Conservation (phyloP, 2,888 invertebrate genomes). For the Sclerodermus sp. region DNA sequence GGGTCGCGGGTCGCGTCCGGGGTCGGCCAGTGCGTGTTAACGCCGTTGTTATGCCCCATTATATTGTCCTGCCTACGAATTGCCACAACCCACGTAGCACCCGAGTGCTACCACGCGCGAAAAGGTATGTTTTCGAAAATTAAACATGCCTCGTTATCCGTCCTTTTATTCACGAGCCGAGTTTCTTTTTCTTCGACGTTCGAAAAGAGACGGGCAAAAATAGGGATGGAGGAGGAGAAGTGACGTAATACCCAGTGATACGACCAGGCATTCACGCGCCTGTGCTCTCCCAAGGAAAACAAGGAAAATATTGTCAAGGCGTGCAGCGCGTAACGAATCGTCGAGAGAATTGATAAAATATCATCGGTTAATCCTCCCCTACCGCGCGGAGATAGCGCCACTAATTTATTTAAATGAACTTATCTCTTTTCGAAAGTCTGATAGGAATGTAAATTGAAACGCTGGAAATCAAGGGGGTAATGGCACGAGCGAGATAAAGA, state of each 20-base stretch:
- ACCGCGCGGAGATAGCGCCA: constrained; percentile 50
- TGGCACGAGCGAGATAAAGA: constrained; percentile 56
- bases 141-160: constrained; percentile 15
- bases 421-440: constrained; percentile 55
- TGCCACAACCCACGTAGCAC: not conserved
- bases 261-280: not conserved
- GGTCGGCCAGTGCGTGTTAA: constrained; percentile 54
- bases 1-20: constrained; percentile 52
- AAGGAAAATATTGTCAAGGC: constrained; percentile 25
- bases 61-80: constrained; percentile 46
- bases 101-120: constrained; percentile 11
- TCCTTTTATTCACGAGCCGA: constrained; percentile 14
- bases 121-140: constrained; percentile 20
- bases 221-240: not conserved
- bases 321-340: constrained; percentile 49
- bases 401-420: constrained; percentile 59
- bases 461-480: constrained; percentile 53
- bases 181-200: constrained; percentile 9
- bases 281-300: no score
- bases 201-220: not conserved
- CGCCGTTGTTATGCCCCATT: constrained; percentile 58
- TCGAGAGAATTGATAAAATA: constrained; percentile 57
- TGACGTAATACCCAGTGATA: not conserved
- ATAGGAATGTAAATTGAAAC: constrained; percentile 57
- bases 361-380: constrained; percentile 50